Conservation (phyloP, 2,888 invertebrate species). For the Phengaris alcon region DNA sequence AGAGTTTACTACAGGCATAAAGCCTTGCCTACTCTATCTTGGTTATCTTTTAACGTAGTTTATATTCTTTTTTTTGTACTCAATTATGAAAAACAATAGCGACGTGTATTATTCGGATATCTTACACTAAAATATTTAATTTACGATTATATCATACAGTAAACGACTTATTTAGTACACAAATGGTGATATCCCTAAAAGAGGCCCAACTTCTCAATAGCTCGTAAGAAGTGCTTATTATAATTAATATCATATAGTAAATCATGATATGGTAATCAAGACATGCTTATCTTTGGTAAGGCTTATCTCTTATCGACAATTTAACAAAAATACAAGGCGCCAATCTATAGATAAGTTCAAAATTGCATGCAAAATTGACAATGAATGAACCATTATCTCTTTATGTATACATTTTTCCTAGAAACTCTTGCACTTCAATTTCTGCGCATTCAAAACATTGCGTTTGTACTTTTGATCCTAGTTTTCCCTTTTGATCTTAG, state of each 20-base stretch:
- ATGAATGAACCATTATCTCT: constrained; percentile 6
- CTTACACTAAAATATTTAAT: too few species aligned
- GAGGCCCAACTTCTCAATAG: neutral
- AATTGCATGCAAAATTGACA: neutral
- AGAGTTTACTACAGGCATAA: too few species aligned
- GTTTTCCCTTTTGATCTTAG: too few species aligned
- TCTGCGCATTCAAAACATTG: neutral
- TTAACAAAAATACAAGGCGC: neutral
- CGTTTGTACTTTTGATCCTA: too few species aligned
- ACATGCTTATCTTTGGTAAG: neutral
- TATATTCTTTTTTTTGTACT: neutral
- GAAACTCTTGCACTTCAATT: neutral
- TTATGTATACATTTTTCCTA: neutral
- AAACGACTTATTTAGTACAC: too few species aligned
- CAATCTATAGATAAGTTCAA: neutral
- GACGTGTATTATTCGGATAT: too few species aligned
- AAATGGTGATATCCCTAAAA: too few species aligned
- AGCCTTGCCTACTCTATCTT: constrained; percentile 25
- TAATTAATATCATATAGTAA: neutral
- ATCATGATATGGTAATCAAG: neutral
- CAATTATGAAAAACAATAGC: too few species aligned
- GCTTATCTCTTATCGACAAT: neutral
- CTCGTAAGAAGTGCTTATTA: neutral
- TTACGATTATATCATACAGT: too few species aligned
- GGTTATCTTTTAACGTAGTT: constrained; percentile 29